Conservation (phyloP, 1,140 invertebrate genomes). For the Diabrotica virgifera region DNA sequence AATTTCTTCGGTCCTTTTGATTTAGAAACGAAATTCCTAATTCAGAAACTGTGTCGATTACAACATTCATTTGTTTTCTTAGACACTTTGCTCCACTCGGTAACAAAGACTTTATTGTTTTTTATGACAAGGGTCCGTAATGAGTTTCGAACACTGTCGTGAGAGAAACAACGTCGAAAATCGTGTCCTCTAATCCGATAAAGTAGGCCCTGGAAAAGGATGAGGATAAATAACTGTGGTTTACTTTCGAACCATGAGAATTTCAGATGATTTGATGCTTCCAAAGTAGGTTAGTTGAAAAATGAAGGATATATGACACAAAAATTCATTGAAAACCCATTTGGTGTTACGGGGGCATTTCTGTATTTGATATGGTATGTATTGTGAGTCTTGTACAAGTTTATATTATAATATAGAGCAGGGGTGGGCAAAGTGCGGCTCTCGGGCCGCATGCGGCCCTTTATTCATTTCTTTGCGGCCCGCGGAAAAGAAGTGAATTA, state of each 20-base stretch:
- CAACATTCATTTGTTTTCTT: constrained; percentile 8
- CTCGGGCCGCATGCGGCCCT: too few relatives aligned
- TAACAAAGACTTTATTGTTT: constrained; percentile 6
- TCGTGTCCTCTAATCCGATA: constrained; percentile 6
- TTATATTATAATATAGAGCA: too few relatives aligned
- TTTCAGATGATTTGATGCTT: not conserved
- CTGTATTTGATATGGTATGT: too few relatives aligned
- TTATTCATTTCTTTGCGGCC: too few relatives aligned
- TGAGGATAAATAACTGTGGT: not conserved
- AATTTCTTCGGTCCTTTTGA: too few relatives aligned
- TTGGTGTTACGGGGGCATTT: too few relatives aligned
- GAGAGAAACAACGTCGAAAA: constrained; percentile 9
- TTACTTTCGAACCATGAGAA: constrained; percentile 16
- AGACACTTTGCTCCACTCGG: constrained; percentile 1
- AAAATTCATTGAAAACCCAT: too few relatives aligned
- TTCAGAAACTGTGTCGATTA: too few relatives aligned
- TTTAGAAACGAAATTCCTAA: too few relatives aligned
- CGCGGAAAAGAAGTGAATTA: too few relatives aligned
- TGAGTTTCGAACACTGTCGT: constrained; percentile 11
- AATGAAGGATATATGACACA: not conserved
- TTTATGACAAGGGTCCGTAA: constrained; percentile 12
- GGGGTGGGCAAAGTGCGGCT: too few relatives aligned
- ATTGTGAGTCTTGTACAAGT: too few relatives aligned
- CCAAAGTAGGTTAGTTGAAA: constrained; percentile 1
- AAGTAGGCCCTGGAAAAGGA: constrained; percentile 9